Percentiles rank a stretch among this genome's conserved stretches.
phyloP scores from a whole-genome alignment of 2,113 vertebrate genomes.

The Caloenas nicobarica region DNA sequence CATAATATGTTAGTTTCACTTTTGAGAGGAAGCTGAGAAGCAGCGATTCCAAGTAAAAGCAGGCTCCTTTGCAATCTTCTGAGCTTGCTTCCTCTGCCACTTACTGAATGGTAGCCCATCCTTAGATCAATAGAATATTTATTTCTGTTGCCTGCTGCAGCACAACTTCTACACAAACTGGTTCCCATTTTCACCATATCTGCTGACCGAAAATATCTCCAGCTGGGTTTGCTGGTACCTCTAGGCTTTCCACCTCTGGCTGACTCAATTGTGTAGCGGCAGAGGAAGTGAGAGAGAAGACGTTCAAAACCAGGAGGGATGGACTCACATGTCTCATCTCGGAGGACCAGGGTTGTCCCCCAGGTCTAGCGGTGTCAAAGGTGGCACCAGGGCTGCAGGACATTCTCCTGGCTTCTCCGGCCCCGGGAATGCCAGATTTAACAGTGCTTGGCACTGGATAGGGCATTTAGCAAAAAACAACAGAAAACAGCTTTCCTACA shows the following conservation, averaged over 20 bases:
- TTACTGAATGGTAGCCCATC: neutral
- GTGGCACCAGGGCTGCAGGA: neutral
- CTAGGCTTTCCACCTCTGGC: neutral
- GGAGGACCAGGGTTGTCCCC: neutral
- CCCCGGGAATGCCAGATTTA: neutral
- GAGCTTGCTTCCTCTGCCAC: neutral
- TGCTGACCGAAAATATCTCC: neutral
- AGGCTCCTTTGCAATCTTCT: neutral
- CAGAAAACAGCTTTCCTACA: neutral
- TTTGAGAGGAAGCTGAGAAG: neutral
- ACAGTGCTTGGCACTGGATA: fast-evolving
- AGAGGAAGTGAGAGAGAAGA: neutral
- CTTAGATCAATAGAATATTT: neutral
- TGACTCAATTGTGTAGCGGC: neutral
- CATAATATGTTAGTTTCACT: neutral
- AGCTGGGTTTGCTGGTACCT: neutral
- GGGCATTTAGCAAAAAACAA: fast-evolving
- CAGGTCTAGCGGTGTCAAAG: neutral
- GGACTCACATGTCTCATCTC: neutral
- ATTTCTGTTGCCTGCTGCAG: neutral
- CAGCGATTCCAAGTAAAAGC: neutral
- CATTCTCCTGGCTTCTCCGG: neutral
- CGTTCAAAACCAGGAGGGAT: neutral
- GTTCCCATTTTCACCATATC: neutral
- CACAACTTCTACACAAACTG: neutral